phyloP scores from a whole-genome alignment of 2,888 invertebrate species.

The Heliothis peltigera region DNA sequence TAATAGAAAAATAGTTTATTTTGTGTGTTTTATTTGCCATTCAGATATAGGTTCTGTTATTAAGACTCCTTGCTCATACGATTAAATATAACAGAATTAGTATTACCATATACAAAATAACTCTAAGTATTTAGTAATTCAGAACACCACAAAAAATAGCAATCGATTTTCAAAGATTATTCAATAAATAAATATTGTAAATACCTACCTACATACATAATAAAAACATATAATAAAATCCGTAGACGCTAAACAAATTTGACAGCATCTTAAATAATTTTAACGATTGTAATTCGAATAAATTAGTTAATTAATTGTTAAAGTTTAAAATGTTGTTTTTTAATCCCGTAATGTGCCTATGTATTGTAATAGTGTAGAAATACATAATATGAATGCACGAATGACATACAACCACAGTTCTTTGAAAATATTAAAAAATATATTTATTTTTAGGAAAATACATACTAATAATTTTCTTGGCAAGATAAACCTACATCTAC shows the following conservation, averaged over 20 bases:
- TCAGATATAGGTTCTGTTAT: too few species aligned
- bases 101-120: too few species aligned
- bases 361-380: constrained; percentile 52
- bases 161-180: too few species aligned
- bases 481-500: not conserved
- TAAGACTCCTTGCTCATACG: too few species aligned
- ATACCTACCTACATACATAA: too few species aligned
- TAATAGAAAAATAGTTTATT: too few species aligned
- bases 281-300: constrained; percentile 16
- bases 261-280: constrained; percentile 21
- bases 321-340: constrained; percentile 56
- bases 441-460: not conserved
- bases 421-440: not conserved
- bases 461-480: not conserved
- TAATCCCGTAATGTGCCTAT: constrained; percentile 68
- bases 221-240: not conserved
- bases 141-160: too few species aligned
- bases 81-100: too few species aligned
- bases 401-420: not conserved
- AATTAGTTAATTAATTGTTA: constrained; percentile 32
- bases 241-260: constrained; percentile 43
- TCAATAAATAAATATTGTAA: too few species aligned
- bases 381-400: constrained; percentile 39
- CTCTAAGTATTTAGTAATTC: too few species aligned
- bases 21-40: too few species aligned